Conservation (phyloP, 1,140 invertebrate genomes). For the Drosophila busckii region DNA sequence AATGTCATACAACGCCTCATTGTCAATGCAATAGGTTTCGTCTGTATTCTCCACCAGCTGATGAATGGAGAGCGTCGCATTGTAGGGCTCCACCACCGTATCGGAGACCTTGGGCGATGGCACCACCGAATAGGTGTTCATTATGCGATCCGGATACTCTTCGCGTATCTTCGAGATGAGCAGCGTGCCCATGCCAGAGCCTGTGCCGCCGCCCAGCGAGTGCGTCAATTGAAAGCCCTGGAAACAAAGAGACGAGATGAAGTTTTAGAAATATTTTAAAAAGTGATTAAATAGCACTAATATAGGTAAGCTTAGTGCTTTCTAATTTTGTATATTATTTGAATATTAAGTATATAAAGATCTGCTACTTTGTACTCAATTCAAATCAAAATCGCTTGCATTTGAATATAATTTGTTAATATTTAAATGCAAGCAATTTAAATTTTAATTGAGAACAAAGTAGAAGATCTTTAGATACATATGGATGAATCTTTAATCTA, state of each 20-base stretch:
- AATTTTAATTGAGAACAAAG: too few relatives aligned
- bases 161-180: constrained; percentile 88
- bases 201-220: constrained; percentile 88
- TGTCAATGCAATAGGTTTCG: constrained; percentile 90
- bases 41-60: constrained; percentile 91
- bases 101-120: constrained; percentile 88
- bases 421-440: too few relatives aligned
- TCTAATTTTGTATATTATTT: too few relatives aligned
- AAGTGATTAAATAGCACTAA: not conserved
- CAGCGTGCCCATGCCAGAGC: constrained; percentile 88
- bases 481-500: too few relatives aligned
- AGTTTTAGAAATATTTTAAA: not conserved
- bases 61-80: constrained; percentile 88
- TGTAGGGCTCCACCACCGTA: constrained; percentile 90
- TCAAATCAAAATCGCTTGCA: too few relatives aligned
- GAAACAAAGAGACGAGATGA: constrained; percentile 81
- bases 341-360: too few relatives aligned
- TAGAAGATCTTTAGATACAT: too few relatives aligned
- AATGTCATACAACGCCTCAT: constrained; percentile 94
- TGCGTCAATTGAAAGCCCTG: constrained; percentile 89
- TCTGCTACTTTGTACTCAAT: too few relatives aligned
- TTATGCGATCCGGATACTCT: constrained; percentile 91
- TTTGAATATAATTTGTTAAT: too few relatives aligned
- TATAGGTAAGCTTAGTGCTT: too few relatives aligned
- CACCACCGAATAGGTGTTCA: constrained; percentile 92